Evolutionary conservation across 2,888 invertebrate genomes (phyloP).

Genomic region (Drosophila prostipennis): DNA sequence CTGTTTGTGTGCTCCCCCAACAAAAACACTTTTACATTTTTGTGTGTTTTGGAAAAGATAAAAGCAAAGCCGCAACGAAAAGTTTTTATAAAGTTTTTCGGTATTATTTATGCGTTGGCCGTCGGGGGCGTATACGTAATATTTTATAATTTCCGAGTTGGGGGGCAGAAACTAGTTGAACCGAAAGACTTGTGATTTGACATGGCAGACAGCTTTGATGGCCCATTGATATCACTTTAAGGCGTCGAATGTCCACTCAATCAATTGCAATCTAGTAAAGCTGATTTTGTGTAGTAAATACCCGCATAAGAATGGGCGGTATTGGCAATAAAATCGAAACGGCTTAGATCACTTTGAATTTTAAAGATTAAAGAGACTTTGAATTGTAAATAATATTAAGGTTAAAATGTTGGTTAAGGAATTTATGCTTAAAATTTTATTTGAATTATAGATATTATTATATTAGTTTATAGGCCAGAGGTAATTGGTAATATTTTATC

Average conservation of each 20-base stretch:
- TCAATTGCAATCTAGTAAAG: conserved; percentile 23
- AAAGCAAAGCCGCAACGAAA: conserved; percentile 61
- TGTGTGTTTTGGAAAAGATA: conserved; percentile 56
- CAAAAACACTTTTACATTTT: conserved; percentile 44
- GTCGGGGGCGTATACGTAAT: conserved; percentile 75
- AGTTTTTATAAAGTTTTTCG: conserved; percentile 59
- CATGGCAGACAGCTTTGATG: conserved; percentile 15
- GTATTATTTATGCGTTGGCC: conserved; percentile 53
- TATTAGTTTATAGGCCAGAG: too few species aligned
- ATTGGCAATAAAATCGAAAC: conserved; percentile 1
- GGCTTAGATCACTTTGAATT: background rate
- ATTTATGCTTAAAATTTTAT: too few species aligned
- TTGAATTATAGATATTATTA: too few species aligned
- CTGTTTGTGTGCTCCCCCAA: conserved; percentile 36
- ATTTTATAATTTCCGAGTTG: conserved; percentile 57
- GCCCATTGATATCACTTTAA: conserved; percentile 27
- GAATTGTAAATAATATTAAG: background rate
- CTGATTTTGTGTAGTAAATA: background rate
- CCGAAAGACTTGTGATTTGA: conserved; percentile 47
- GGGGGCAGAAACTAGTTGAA: conserved; percentile 34
- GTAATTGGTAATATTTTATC: too few species aligned
- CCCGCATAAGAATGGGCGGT: background rate
- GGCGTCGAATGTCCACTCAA: conserved; percentile 30
- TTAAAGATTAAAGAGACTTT: background rate
- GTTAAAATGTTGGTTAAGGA: too few species aligned